Conservation (phyloP, 1,140 invertebrate species). For the Sitobion miscanthi region DNA sequence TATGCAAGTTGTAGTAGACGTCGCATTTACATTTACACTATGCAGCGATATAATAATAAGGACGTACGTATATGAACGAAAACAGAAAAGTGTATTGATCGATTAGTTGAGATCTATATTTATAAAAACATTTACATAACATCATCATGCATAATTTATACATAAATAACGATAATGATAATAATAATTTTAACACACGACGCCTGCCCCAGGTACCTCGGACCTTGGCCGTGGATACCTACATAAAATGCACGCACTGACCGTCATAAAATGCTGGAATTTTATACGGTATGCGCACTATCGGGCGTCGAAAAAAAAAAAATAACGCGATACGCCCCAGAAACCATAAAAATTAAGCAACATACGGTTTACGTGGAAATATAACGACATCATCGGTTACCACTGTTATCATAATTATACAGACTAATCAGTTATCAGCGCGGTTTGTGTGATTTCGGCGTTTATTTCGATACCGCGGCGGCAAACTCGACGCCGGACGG, state of each 20-base stretch:
- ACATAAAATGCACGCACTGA: not conserved
- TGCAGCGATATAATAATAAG: not conserved
- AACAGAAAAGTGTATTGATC: not conserved
- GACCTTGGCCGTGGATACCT: not conserved
- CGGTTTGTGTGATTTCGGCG: not conserved
- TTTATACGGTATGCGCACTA: not conserved
- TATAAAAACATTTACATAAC: not conserved
- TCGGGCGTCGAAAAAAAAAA: not conserved
- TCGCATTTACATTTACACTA: not conserved
- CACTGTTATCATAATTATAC: not conserved
- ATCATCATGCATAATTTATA: conserved; percentile 7
- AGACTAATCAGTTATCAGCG: not conserved
- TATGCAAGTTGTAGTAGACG: not conserved
- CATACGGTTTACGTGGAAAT: not conserved
- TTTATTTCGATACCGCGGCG: not conserved
- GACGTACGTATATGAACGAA: not conserved
- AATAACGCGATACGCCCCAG: not conserved
- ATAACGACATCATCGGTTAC: not conserved
- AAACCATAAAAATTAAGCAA: conserved; percentile 20
- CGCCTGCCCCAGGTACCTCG: not conserved
- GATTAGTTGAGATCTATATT: conserved; percentile 19
- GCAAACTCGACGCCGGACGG: not conserved
- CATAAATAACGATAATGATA: not conserved
- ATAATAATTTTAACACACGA: not conserved
- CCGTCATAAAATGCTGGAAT: not conserved